phyloP scores from a whole-genome alignment of 2,888 invertebrate genomes.

The Mimumesa dahlbomi region DNA sequence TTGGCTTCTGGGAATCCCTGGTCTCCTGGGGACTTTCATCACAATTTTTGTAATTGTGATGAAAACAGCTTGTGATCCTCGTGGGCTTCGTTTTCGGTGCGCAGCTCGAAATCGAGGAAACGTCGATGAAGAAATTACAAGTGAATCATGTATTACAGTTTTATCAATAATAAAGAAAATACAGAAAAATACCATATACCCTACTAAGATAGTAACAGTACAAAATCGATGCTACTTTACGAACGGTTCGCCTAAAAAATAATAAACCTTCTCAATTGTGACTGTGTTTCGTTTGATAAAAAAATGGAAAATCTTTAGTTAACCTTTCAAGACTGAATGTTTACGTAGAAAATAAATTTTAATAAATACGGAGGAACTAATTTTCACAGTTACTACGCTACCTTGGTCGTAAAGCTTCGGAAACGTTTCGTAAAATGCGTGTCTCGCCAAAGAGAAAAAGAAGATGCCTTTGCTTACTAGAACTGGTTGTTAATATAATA shows the following conservation, averaged over 20 bases:
- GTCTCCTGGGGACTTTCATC: too few relatives aligned
- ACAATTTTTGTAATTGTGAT: too few relatives aligned
- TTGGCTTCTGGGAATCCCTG: too few relatives aligned
- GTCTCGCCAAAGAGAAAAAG: not conserved
- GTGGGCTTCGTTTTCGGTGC: too few relatives aligned
- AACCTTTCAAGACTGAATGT: not conserved
- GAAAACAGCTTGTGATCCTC: too few relatives aligned
- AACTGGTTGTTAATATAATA: not conserved
- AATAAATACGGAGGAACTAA: constrained; percentile 45
- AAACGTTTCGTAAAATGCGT: not conserved
- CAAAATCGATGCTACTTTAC: constrained; percentile 46
- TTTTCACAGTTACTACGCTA: constrained; percentile 1
- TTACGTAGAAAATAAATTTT: constrained; percentile 9
- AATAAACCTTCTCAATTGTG: not conserved
- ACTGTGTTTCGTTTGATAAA: constrained; percentile 8
- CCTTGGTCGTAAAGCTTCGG: not conserved
- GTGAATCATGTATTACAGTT: constrained; percentile 26
- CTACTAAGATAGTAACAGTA: constrained; percentile 55
- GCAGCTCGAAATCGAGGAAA: too few relatives aligned
- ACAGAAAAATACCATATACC: constrained; percentile 57
- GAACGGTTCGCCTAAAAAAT: constrained; percentile 4
- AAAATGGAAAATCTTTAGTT: constrained; percentile 22
- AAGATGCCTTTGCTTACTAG: not conserved
- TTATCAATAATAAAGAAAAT: constrained; percentile 58
- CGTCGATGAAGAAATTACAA: constrained; percentile 6